Evolutionary conservation across 2,888 invertebrate species (phyloP), one percentile per base, ranked within the genome.

Genomic region (Hybos culiciformis): DNA sequence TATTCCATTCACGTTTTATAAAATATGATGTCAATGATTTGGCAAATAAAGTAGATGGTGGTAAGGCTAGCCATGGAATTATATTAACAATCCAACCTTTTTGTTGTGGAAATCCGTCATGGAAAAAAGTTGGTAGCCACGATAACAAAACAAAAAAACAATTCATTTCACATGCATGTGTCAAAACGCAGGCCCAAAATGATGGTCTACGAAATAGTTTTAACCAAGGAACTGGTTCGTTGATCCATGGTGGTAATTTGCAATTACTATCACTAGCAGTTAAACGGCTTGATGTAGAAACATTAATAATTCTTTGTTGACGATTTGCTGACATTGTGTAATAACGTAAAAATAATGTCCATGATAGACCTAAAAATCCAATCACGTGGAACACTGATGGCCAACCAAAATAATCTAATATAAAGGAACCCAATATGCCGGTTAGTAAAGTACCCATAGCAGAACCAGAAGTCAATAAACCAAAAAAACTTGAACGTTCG

Each of bases 51-150:
- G 78, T 76, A 45, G 74, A 74, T 11, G 77, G 74, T 37, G 79
- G 71, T 43, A 77, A 64, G 3, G 78, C 72, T 21, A 79, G 52
- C 74, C 79, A 79, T 0, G 81, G 81, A 39, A 80, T 74, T 61
- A 80, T 78, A 59, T 82, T 82, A 49, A 79, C 80, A 37, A 80
- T 70, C 76, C 79, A 78, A 36, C 77, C 77, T 45, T 76, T 77
- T 26, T 75, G 77, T 49, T 74, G 70, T 1, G 78, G 78, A 55
- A 73, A 81, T 19, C 72, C 77, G 53, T 81, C 81, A 54, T 78
- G 75, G 56, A 82, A 82, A 59, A 79, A 82, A 34, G 78, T 79
- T 29, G 81, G 81, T 56, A 82, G 65, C 81, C 81, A 82, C 9
- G 78, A 79, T 33, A 81, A 65, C 46, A 82, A 61, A 37, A 80